Evolutionary conservation across 2,888 invertebrate genomes (phyloP).

Genomic region (Metalampra italica): DNA sequence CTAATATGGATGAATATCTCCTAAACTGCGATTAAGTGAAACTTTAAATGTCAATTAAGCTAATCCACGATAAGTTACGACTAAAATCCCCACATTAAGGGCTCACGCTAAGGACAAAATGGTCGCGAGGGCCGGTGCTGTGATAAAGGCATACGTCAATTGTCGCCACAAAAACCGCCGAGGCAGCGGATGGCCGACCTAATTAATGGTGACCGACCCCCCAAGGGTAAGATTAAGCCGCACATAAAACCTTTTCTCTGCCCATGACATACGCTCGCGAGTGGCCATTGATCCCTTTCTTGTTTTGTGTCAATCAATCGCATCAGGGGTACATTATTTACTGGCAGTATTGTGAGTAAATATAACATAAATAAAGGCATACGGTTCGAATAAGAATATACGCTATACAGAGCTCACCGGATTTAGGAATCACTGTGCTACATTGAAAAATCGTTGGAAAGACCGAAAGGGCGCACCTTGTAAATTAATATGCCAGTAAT

Average conservation of each 20-base stretch:
- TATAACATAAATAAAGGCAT: no score
- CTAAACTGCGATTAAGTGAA: background rate
- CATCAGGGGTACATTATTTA: slow-evolving; percentile 1
- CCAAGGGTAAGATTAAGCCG: slow-evolving; percentile 59
- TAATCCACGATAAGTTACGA: slow-evolving; percentile 5
- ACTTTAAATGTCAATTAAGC: slow-evolving; percentile 1
- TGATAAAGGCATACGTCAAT: slow-evolving; percentile 34
- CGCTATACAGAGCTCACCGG: no score
- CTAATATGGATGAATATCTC: background rate
- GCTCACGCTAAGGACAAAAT: slow-evolving; percentile 10
- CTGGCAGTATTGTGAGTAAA: no score
- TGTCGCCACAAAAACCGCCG: slow-evolving; percentile 36
- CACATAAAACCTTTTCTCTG: slow-evolving; percentile 66
- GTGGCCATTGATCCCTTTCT: slow-evolving; percentile 37
- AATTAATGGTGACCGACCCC: slow-evolving; percentile 40
- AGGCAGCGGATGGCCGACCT: slow-evolving; percentile 32
- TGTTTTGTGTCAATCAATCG: slow-evolving; percentile 5
- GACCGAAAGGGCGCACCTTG: no score
- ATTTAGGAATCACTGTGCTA: no score
- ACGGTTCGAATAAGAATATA: no score
- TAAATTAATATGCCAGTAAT: no score
- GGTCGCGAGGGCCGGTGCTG: slow-evolving; percentile 12
- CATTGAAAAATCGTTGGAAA: no score
- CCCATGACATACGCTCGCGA: slow-evolving; percentile 45
- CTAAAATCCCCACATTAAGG: slow-evolving; percentile 9